These are phyloP conservation scores for Eustalomyia histrio DNA, from an alignment of 2,888 invertebrate species.

Conservation along the genomic window DNA sequence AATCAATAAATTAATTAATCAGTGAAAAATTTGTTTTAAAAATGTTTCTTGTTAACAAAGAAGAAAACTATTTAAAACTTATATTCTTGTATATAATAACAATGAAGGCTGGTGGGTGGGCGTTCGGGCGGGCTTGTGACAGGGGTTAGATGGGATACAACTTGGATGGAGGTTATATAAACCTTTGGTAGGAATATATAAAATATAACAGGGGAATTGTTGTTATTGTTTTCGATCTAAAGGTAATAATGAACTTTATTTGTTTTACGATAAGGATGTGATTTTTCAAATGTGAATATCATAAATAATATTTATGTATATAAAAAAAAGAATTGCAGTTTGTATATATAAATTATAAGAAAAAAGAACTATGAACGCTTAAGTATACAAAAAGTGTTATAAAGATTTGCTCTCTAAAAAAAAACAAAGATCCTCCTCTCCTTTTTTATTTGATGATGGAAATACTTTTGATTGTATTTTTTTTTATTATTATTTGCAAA, in stretches of 20 bases:
- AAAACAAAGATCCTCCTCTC: constrained; percentile 65
- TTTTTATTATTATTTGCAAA: constrained; percentile 17
- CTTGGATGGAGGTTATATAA: constrained; percentile 47
- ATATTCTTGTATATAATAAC: constrained; percentile 21
- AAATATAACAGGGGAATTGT: constrained; percentile 24
- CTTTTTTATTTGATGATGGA: constrained; percentile 52
- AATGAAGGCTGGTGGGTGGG: constrained; percentile 37
- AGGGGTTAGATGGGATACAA: constrained; percentile 39
- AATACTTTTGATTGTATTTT: constrained; percentile 39
- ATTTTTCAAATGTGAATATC: constrained; percentile 35
- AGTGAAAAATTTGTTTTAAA: neutral
- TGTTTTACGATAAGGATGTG: neutral
- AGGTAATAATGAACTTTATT: constrained; percentile 37
- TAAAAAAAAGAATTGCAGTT: constrained; percentile 34
- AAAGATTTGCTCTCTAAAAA: constrained; percentile 41
- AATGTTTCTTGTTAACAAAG: constrained; percentile 16
- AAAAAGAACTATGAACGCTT: constrained; percentile 54
- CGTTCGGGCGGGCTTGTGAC: constrained; percentile 25
- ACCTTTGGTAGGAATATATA: constrained; percentile 41
- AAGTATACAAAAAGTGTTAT: constrained; percentile 51
- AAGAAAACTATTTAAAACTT: constrained; percentile 24
- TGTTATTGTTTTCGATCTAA: constrained; percentile 14
- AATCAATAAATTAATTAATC: constrained; percentile 26
- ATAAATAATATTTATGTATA: constrained; percentile 23
- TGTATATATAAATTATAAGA: constrained; percentile 44